Evolutionary conservation across 1,140 invertebrate genomes (phyloP).

Genomic region (Trachymyrmex cornetzi): DNA sequence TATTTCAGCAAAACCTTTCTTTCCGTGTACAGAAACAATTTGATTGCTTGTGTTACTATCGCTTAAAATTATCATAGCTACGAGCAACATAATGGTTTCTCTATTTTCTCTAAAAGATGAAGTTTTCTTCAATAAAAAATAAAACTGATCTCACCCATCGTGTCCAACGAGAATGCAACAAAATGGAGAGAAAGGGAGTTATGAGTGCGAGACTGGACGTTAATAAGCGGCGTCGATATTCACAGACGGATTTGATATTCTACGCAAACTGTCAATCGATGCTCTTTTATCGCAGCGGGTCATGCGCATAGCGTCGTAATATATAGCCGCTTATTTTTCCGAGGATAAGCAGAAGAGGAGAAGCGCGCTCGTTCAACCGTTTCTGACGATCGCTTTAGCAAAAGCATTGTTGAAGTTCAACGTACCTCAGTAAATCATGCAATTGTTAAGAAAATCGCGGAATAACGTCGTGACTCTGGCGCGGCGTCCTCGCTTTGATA

Average conservation of each 20-base stretch:
- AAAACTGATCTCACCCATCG: background rate
- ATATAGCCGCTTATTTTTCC: constrained; percentile 7
- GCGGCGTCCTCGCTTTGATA: constrained; percentile 7
- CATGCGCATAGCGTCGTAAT: constrained; percentile 31
- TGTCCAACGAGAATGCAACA: background rate
- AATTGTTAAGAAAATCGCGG: constrained; percentile 38
- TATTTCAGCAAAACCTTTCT: no score
- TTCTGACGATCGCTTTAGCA: constrained; percentile 9
- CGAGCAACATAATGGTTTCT: background rate
- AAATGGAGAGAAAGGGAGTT: background rate
- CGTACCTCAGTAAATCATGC: constrained; percentile 28
- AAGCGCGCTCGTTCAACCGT: background rate
- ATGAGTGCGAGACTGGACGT: background rate
- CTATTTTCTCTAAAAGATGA: background rate
- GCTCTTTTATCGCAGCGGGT: constrained; percentile 42
- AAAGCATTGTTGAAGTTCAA: constrained; percentile 37
- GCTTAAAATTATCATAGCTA: background rate
- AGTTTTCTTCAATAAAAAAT: background rate
- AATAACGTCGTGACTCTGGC: constrained; percentile 13
- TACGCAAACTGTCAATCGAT: constrained; percentile 45
- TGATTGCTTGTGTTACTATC: background rate
- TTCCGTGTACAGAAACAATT: background rate
- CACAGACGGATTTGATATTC: constrained; percentile 21
- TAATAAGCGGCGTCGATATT: constrained; percentile 31
- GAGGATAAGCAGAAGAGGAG: background rate